Base-by-base conservation (phyloP, 2,113 vertebrate species). In the Upupa epops region DNA sequence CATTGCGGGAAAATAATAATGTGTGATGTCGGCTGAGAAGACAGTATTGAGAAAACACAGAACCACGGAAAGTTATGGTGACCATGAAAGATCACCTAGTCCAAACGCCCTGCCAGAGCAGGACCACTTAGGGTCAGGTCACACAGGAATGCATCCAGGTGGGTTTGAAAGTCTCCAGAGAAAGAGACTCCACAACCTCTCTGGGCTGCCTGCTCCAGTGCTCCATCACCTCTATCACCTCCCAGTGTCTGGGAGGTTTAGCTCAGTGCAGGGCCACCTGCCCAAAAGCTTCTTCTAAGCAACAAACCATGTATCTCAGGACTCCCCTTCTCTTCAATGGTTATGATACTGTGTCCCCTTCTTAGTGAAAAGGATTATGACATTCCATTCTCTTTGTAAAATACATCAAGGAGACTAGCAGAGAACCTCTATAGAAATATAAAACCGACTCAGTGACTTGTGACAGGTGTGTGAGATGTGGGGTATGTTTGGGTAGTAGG, bases 381-480 rank as follows among this genome's bases (percentile, higher is more conserved):
- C 34, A 52, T 17, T 48, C 28, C 26, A 55, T 60, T 83, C 19
- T 56, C 72, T 42, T 11, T 21, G 11, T 65, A 5, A 73, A 79
- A 65, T 4, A 3, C 19, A 2, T 9, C 5, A 70, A 54, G 49
- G 8, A 40, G 56, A 25, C 6, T 55, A 6, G 5, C 49, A 65
- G 83, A 37, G 70, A 65, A 5, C 19, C 28, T 37, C 13, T 37
- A 37, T 64, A 55, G 60, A 14, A 32, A 4, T 5, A 4, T 0
- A 2, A 31, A 1, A 11, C 17, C 3, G 0, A 1, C 19, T 42
- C 29, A 4, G 0, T 31, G 75, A 0, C 20, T 66, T 9, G 17
- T 25, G n/a, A 64, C 34, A 42, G 40, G 17, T 1, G 3, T 19
- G 40, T 12, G 22, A 32, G 36, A 11, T 0, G 45, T 24, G 73